Evolutionary conservation across 2,113 vertebrate genomes (phyloP).

Genomic region (Cyanoramphus novaezelandiae): DNA sequence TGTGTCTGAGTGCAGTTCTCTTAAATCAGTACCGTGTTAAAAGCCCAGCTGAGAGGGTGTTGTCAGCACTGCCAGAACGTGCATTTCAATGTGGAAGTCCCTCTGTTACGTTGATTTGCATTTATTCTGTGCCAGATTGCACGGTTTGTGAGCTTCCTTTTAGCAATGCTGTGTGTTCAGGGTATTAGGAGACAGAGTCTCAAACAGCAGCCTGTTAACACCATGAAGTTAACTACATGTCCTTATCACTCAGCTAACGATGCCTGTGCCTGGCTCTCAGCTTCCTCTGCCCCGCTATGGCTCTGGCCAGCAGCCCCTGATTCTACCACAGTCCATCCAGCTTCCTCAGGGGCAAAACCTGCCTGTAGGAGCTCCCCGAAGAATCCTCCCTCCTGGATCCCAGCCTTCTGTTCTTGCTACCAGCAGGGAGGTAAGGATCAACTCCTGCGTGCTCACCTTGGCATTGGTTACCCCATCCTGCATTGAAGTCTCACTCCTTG

Average conservation of each 20-base stretch:
- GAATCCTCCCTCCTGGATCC: slow-evolving; percentile 89
- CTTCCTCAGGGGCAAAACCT: slow-evolving; percentile 94
- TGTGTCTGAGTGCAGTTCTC: background rate
- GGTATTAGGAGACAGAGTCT: background rate
- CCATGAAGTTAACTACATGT: background rate
- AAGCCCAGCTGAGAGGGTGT: background rate
- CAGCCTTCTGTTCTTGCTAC: slow-evolving; percentile 87
- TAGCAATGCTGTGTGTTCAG: background rate
- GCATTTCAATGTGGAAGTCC: background rate
- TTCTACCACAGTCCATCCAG: slow-evolving; percentile 96
- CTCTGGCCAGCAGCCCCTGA: slow-evolving; percentile 95
- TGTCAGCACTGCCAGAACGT: background rate
- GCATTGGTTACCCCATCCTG: slow-evolving; percentile 7
- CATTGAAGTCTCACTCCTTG: background rate
- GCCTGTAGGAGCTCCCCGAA: slow-evolving; percentile 88
- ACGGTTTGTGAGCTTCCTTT: background rate
- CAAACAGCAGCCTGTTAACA: background rate
- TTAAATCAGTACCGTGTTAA: background rate
- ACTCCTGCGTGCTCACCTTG: background rate
- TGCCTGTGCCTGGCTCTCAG: slow-evolving; percentile 96
- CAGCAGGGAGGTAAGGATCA: slow-evolving; percentile 87
- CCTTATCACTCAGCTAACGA: slow-evolving; percentile 84
- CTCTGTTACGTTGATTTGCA: background rate
- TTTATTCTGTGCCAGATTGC: background rate
- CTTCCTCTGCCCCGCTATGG: slow-evolving; percentile 88